A percentile compares a stretch with the other conserved stretches of the same genome.
These are phyloP conservation scores for Mormyrus proboscirostris DNA, from an alignment of 2,797 vertebrate species.

Conservation along the genomic window DNA sequence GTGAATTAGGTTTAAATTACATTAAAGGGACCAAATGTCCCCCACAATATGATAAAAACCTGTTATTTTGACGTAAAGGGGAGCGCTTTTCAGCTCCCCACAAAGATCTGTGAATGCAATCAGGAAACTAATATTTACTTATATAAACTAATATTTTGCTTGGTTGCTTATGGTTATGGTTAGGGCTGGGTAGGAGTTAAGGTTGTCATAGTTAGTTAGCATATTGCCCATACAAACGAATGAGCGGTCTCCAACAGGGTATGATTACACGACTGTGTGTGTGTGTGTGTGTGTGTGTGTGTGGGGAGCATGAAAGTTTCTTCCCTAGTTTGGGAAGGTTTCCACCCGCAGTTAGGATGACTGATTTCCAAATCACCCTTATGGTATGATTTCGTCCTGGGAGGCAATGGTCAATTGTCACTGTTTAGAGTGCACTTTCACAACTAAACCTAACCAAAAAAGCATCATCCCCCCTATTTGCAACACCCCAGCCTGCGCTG, in stretches of 20 bases:
- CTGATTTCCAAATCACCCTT: background rate
- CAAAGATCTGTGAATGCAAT: too few species aligned
- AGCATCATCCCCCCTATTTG: background rate
- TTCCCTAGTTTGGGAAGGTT: background rate
- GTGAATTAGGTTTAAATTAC: background rate
- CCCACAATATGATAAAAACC: background rate
- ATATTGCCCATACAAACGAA: too few species aligned
- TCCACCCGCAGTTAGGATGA: background rate
- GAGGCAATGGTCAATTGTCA: background rate
- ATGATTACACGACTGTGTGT: too few species aligned
- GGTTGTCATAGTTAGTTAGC: background rate
- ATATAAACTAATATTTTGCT: too few species aligned
- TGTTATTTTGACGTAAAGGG: too few species aligned
- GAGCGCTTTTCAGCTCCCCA: too few species aligned
- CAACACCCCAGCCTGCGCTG: background rate
- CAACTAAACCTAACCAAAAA: background rate
- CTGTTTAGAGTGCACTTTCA: background rate
- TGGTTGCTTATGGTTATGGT: too few species aligned
- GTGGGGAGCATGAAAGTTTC: background rate
- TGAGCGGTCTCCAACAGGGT: too few species aligned
- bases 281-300: too few species aligned
- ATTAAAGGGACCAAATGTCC: background rate
- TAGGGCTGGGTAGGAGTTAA: background rate
- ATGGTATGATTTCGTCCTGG: background rate
- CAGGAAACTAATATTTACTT: too few species aligned